Conservation (phyloP, 1,140 invertebrate species). For the Nasonia vitripennis region DNA sequence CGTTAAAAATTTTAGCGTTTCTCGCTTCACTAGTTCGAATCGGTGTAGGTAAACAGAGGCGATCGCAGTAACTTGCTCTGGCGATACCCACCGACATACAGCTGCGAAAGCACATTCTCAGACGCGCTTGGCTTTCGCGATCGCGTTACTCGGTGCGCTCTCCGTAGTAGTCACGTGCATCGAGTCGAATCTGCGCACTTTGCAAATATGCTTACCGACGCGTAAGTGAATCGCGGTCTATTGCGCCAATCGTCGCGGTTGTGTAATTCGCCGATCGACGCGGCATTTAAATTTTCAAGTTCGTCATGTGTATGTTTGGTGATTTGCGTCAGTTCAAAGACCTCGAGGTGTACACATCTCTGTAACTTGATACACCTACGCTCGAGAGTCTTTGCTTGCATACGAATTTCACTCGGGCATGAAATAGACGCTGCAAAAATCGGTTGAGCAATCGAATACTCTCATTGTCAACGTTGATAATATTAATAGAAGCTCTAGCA, state of each 20-base stretch:
- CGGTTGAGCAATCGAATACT: too few relatives aligned
- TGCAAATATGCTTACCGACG: constrained; percentile 14
- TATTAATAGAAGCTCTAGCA: too few relatives aligned
- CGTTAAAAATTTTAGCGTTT: too few relatives aligned
- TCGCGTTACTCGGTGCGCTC: constrained; percentile 37
- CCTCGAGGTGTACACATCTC: background rate
- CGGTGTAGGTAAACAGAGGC: background rate
- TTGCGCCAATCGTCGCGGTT: constrained; percentile 20
- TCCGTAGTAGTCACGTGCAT: constrained; percentile 7
- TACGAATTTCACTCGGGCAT: too few relatives aligned
- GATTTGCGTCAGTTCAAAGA: background rate
- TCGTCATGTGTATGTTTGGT: background rate
- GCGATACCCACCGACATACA: constrained; percentile 51
- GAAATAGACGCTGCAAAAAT: too few relatives aligned
- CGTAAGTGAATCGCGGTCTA: constrained; percentile 10
- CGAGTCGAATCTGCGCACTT: constrained; percentile 1
- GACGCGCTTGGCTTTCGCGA: constrained; percentile 42
- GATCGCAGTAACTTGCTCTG: constrained; percentile 7
- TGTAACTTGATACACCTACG: background rate
- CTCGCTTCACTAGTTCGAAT: too few relatives aligned
- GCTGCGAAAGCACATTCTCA: constrained; percentile 58
- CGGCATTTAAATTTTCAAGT: constrained; percentile 28
- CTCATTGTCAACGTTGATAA: too few relatives aligned
- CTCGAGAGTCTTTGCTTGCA: background rate
- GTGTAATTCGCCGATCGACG: constrained; percentile 22